These are phyloP conservation scores for Adelosebastes latens DNA, from an alignment of 2,797 vertebrate species.

Conservation along the genomic window DNA sequence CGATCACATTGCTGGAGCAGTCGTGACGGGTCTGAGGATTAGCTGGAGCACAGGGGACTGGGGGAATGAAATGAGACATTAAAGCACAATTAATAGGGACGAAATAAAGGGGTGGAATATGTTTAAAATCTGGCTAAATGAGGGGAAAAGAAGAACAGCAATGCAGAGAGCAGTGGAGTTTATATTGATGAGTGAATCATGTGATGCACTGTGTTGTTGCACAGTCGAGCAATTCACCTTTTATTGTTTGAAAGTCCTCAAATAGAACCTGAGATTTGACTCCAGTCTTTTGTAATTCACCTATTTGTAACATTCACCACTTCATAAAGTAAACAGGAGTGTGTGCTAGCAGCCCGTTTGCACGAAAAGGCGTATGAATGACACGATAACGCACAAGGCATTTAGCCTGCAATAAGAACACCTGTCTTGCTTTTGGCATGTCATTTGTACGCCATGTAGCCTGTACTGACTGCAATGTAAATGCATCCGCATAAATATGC, in stretches of 20 bases:
- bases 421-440: too few relatives aligned
- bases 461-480: too few relatives aligned
- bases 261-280: not conserved
- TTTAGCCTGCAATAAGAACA: too few relatives aligned
- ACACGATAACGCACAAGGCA: too few relatives aligned
- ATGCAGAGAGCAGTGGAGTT: not conserved
- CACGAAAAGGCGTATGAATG: too few relatives aligned
- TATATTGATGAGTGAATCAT: not conserved
- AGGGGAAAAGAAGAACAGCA: not conserved
- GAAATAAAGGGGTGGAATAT: not conserved
- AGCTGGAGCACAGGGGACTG: conserved; percentile 83
- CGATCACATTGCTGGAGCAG: conserved; percentile 78
- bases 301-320: not conserved
- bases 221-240: not conserved
- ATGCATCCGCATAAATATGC: too few relatives aligned
- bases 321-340: not conserved
- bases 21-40: conserved; percentile 36
- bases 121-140: not conserved
- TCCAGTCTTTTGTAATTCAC: conserved; percentile 11
- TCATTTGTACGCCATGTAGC: fast-evolving
- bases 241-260: not conserved
- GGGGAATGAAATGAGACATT: not conserved
- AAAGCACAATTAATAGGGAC: not conserved
- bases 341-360: not conserved
- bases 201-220: not conserved